These are phyloP conservation scores for Haemorhous mexicanus DNA, from an alignment of 2,113 vertebrate species.

Conservation along the genomic window DNA sequence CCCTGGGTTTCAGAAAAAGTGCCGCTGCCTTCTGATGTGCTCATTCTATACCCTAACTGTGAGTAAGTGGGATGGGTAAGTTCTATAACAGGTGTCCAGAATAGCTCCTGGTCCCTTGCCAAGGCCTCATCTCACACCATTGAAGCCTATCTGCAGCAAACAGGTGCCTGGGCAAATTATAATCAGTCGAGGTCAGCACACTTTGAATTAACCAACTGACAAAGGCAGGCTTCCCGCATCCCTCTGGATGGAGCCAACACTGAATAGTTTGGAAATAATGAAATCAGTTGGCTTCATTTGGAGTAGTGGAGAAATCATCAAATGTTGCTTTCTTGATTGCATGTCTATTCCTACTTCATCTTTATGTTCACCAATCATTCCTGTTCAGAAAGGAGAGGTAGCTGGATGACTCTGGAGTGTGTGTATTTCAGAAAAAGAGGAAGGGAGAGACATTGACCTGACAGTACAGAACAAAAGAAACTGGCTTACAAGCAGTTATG, in stretches of 20 bases:
- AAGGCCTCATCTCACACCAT: constrained; percentile 1
- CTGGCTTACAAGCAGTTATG: not conserved
- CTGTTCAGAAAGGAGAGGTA: not conserved
- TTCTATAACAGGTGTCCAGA: not conserved
- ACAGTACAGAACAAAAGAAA: not conserved
- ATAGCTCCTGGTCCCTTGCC: constrained; percentile 2
- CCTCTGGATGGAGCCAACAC: not conserved
- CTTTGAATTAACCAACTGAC: constrained; percentile 22
- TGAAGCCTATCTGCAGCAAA: not conserved
- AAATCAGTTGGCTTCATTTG: not conserved
- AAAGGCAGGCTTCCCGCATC: not conserved
- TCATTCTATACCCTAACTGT: not conserved
- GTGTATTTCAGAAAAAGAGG: not conserved
- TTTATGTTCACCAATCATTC: not conserved
- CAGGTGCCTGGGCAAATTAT: constrained; percentile 40
- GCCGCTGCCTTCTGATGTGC: not conserved
- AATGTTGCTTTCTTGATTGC: not conserved
- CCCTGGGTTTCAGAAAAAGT: not conserved
- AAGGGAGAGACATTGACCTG: not conserved
- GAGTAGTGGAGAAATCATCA: not conserved
- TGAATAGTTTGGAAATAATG: not conserved
- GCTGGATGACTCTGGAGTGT: not conserved
- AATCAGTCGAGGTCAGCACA: not conserved
- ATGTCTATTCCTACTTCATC: not conserved
- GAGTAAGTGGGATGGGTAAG: constrained; percentile 19